Evolutionary conservation across 2,113 vertebrate species (phyloP).

Genomic region (Guaruba guarouba): DNA sequence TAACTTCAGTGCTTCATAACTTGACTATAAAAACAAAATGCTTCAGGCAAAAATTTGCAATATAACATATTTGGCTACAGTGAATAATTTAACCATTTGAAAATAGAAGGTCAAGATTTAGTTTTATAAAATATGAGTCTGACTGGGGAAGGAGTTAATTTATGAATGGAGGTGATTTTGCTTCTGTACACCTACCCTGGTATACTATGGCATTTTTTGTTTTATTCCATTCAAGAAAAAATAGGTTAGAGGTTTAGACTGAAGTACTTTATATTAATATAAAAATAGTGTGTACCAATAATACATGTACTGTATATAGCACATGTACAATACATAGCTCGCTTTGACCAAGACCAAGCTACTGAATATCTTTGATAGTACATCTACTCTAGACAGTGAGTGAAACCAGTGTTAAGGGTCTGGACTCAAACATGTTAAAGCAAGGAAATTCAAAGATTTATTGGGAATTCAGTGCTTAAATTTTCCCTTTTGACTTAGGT

Average conservation of each 20-base stretch:
- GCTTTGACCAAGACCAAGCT: background rate
- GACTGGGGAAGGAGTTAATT: constrained; percentile 21
- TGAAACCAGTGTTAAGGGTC: background rate
- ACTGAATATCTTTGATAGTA: background rate
- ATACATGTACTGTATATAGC: background rate
- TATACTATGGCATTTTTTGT: background rate
- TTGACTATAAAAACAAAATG: constrained; percentile 24
- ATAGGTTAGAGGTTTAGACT: background rate
- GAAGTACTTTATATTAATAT: background rate
- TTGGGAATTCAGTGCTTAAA: background rate
- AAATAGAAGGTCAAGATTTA: background rate
- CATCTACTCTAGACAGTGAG: background rate
- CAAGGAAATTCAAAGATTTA: background rate
- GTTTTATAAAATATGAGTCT: background rate
- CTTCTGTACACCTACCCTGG: background rate
- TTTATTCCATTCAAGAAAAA: background rate
- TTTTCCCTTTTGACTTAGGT: background rate
- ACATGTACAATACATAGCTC: background rate
- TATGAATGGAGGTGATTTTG: constrained; percentile 3
- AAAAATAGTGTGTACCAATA: background rate
- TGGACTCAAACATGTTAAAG: background rate
- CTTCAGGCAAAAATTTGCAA: constrained; percentile 23
- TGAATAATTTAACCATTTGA: constrained; percentile 2
- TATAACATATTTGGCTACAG: background rate
- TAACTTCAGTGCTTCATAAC: constrained; percentile 32